A percentile compares a stretch with the other conserved stretches of the same genome.
Conservation (phyloP, 2,113 vertebrate species). For the Eolophus roseicapilla region DNA sequence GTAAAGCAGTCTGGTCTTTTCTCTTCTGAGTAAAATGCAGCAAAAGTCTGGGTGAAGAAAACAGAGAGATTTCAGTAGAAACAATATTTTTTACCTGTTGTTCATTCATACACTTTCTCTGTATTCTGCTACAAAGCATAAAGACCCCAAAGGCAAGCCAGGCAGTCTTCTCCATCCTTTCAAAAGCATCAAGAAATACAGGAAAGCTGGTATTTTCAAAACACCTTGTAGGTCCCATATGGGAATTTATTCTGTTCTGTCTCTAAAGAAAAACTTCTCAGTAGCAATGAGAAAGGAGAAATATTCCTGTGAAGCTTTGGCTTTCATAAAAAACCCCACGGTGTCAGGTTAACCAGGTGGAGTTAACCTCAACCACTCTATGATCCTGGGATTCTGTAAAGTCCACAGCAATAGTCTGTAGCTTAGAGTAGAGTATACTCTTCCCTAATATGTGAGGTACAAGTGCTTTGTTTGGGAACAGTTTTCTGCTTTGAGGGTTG, state of each 20-base stretch:
- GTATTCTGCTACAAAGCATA: not conserved
- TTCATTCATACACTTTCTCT: not conserved
- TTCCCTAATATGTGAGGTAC: not conserved
- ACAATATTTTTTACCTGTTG: not conserved
- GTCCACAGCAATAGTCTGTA: not conserved
- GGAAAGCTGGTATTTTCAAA: not conserved
- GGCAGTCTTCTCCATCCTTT: not conserved
- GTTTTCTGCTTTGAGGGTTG: not conserved
- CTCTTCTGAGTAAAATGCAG: not conserved
- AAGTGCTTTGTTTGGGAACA: not conserved
- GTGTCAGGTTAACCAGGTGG: not conserved
- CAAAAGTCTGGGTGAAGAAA: not conserved
- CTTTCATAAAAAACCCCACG: not conserved
- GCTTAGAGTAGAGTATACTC: not conserved
- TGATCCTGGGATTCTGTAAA: not conserved
- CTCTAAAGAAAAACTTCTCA: not conserved
- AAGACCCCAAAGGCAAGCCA: not conserved
- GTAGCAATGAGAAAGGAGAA: not conserved
- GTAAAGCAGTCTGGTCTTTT: not conserved
- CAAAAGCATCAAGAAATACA: not conserved
- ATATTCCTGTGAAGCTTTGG: not conserved
- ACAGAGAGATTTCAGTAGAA: not conserved
- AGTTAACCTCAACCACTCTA: not conserved
- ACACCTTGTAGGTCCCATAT: not conserved
- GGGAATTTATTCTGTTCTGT: not conserved